phyloP scores from a whole-genome alignment of 2,888 invertebrate species.

The Calliopum simillimum region DNA sequence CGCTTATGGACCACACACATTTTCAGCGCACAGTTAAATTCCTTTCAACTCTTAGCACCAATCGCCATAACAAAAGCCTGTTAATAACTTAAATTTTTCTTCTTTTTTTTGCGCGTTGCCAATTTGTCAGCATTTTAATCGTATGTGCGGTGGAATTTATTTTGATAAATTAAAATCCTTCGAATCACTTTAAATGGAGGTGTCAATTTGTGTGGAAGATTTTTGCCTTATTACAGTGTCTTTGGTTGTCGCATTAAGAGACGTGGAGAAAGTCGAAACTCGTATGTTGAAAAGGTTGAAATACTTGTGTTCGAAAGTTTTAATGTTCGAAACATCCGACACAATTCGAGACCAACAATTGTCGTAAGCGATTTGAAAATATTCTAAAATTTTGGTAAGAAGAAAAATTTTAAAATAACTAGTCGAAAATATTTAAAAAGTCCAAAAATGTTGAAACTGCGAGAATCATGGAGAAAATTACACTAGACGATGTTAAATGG shows the following conservation, averaged over 20 bases:
- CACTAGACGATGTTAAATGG: no score
- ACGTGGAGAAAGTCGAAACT: no score
- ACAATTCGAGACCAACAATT: neutral
- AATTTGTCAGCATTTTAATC: conserved; percentile 29
- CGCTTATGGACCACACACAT: conserved; percentile 8
- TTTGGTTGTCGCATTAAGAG: neutral
- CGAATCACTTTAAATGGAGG: conserved; percentile 18
- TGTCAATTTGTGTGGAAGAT: conserved; percentile 19
- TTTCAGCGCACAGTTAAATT: conserved; percentile 20
- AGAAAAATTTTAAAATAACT: conserved; percentile 4
- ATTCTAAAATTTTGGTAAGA: neutral
- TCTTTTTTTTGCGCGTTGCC: no score
- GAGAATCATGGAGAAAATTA: conserved; percentile 1
- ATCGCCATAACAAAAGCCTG: conserved; percentile 5
- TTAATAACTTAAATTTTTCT: conserved; percentile 27
- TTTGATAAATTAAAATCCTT: conserved; percentile 20
- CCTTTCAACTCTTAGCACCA: conserved; percentile 11
- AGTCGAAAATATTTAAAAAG: conserved; percentile 5
- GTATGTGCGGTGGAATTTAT: neutral
- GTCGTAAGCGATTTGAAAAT: neutral
- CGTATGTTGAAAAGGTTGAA: no score
- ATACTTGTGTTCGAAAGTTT: neutral
- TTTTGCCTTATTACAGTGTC: no score
- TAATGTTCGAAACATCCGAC: neutral
- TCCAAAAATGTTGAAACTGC: conserved; percentile 4